Evolutionary conservation across 2,113 vertebrate genomes (phyloP), one percentile per base, ranked within the genome.

Genomic region (Ancistrus triradiatus): DNA sequence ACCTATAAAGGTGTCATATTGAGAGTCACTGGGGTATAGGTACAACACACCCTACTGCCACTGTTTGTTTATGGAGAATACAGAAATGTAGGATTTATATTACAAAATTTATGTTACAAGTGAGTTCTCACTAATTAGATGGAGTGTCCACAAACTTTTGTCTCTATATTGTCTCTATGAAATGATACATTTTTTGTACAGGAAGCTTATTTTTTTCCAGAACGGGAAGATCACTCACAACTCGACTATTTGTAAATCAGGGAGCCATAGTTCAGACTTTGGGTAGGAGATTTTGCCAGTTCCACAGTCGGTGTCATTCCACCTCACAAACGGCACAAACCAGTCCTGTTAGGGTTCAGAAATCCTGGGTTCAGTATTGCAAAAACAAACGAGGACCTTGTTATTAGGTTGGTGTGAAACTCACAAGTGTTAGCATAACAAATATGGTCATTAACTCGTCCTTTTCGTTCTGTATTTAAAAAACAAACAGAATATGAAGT

Each of bases 401-500:
- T 6, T 8, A n/a, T 9, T 18, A 38, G 38, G 7, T 6, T n/a
- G 7, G 22, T 2, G 7, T 38, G 11, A 55, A 22, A 55, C 33
- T 21, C 37, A 56, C 52, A 21, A 56, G 6, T n/a, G 52, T 56
- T 56, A 1, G n/a, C 7, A 56, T 2, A 15, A 56, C 22, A 13
- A 22, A 56, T 40, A 9, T 14, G 22, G 33, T 56, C 52, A 40
- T 1, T 3, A 15, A 7, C 33, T 24, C 15, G 1, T 38, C 13
- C 13, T 56, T 21, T 56, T 22, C 52, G 38, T 24, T 4, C 52
- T 56, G 52, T 2, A 66, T 44, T 11, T 6, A 40, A 22, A 37
- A 56, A 21, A 69, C 46, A 18, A 11, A 24, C 43, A 59, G 33
- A 43, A 63, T 42, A 3, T 31, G 4, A 51, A 27, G n/a, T n/a